Base-by-base conservation (phyloP, 2,888 invertebrate genomes). In the Epirrhoe tristata region DNA sequence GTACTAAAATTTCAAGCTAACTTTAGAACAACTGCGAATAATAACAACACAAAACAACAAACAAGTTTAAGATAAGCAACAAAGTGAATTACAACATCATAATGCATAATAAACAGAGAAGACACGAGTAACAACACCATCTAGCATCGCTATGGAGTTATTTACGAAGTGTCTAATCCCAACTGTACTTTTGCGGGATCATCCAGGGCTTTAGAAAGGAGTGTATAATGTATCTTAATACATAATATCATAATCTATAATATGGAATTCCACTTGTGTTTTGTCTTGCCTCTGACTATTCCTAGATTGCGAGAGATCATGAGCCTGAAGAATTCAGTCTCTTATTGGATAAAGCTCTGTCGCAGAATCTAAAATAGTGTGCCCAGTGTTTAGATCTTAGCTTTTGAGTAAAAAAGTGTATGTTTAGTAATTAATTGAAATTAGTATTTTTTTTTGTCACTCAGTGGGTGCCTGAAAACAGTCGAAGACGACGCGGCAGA, bases 81-180 rank as follows among this genome's bases (percentile, higher is more conserved):
- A 80, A 82, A 82, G 78, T 79, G 73, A 78, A 79, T 80, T 76
- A 81, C 81, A 80, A 82, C 81, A 82, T 81, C 82, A 79, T 72
- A 75, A 70, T 78, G 71, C 74, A 70, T 73, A 74, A 70, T 76
- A 77, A 74, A 77, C 71, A 76, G 67, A 69, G 71, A 75, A 73
- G 74, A 66, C 67, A 77, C 69, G 72, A 62, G 69, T 69, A 73
- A 62, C 70, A 73, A 70, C n/a, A n/a, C n/a, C n/a, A n/a, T 50
- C 76, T 67, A 57, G 63, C 58, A 66, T 59, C 63, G 66, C 70
- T 67, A 67, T 59, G 8, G 58, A 75, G 75, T 77, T 80, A 77
- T 82, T 77, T 70, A 79, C 74, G 75, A 70, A 36, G 72, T 46
- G 36, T 57, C 1, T 16, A 76, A 74, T 78, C 78, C 78, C 75